phyloP scores from a whole-genome alignment of 2,888 invertebrate species.

The Eupithecia tripunctaria region DNA sequence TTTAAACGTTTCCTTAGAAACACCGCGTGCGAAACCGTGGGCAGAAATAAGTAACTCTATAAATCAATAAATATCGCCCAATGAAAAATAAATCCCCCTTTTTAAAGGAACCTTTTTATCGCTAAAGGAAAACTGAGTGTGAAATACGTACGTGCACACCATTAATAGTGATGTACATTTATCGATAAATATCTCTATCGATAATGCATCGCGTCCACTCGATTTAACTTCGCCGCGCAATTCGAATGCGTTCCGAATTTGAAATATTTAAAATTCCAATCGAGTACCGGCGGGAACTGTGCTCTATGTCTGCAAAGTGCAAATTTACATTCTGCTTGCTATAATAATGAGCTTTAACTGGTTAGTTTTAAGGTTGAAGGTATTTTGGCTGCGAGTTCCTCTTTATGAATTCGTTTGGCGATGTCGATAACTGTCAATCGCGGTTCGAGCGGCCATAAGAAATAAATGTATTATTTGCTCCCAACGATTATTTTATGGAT shows the following conservation, averaged over 20 bases:
- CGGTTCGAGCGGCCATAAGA: conserved; percentile 62
- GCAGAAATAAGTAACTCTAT: no score
- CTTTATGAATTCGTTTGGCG: conserved; percentile 68
- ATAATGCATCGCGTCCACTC: conserved; percentile 74
- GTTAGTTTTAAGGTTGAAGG: conserved; percentile 19
- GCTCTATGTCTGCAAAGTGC: conserved; percentile 64
- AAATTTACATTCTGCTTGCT: conserved; percentile 50
- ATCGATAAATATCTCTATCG: conserved; percentile 69
- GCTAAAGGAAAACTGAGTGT: conserved; percentile 45
- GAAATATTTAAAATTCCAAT: conserved; percentile 73
- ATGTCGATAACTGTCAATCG: conserved; percentile 76
- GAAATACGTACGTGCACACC: conserved; percentile 63
- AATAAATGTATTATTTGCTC: conserved; percentile 73
- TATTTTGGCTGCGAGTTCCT: conserved; percentile 9
- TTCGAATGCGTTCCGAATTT: conserved; percentile 66
- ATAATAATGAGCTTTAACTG: conserved; percentile 43
- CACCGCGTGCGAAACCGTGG: no score
- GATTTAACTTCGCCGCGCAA: conserved; percentile 77
- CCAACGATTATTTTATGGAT: conserved; percentile 62
- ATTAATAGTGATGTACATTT: conserved; percentile 57
- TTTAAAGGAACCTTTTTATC: conserved; percentile 10
- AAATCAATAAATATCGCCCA: neutral
- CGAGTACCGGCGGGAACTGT: conserved; percentile 67
- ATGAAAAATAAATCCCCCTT: conserved; percentile 2
- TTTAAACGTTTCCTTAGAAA: no score